Percentiles rank a stretch among this genome's conserved stretches.
Evolutionary conservation across 1,140 invertebrate species (phyloP).

Genomic region (Zaprionus ghesquierei): DNA sequence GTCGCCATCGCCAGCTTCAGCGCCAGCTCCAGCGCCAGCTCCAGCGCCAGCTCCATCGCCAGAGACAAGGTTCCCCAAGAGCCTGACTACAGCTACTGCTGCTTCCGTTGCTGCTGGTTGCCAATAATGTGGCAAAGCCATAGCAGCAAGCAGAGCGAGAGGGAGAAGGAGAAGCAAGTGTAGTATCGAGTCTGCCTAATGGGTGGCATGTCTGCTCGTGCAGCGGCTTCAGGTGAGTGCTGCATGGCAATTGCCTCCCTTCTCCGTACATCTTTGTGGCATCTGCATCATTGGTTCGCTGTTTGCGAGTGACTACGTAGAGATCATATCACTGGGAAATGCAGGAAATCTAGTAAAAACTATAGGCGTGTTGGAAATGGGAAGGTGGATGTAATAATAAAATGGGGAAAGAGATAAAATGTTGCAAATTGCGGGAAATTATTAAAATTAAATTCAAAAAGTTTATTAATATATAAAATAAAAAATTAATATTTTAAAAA

Average conservation of each 20-base stretch:
- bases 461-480: too few relatives aligned
- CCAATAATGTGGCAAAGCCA: slow-evolving; percentile 48
- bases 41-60: slow-evolving; percentile 1
- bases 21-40: slow-evolving; percentile 1
- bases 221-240: slow-evolving; percentile 9
- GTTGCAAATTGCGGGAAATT: too few relatives aligned
- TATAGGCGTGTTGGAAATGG: neutral
- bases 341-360: neutral
- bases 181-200: neutral
- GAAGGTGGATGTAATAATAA: neutral
- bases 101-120: slow-evolving; percentile 43
- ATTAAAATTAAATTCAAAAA: too few relatives aligned
- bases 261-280: neutral
- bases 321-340: neutral
- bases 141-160: neutral
- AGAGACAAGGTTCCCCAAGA: neutral
- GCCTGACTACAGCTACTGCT: slow-evolving; percentile 8
- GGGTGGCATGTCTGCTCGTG: slow-evolving; percentile 1
- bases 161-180: neutral
- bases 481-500: too few relatives aligned
- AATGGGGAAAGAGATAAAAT: too few relatives aligned
- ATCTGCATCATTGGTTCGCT: slow-evolving; percentile 6
- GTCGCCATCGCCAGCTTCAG: neutral
- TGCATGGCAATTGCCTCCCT: neutral
- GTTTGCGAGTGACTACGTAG: neutral